phyloP scores from a whole-genome alignment of 1,140 invertebrate species.

The Contarinia nasturtii region DNA sequence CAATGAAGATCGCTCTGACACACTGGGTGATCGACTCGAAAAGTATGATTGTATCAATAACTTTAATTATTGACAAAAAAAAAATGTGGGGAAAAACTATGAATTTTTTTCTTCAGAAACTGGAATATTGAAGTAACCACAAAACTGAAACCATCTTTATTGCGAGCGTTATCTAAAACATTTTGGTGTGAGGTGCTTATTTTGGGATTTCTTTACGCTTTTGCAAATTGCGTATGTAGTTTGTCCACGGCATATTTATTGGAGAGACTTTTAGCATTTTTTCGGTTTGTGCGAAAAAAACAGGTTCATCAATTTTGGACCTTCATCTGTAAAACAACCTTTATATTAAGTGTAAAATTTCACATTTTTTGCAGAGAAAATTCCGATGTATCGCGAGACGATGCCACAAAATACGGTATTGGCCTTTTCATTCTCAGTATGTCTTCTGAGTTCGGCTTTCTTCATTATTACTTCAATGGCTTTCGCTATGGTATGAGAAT shows the following conservation, averaged over 20 bases:
- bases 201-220: neutral
- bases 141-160: conserved; percentile 1
- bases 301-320: too few relatives aligned
- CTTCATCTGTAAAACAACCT: conserved; percentile 5
- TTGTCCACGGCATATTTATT: conserved; percentile 1
- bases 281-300: conserved; percentile 3
- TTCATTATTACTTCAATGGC: conserved; percentile 38
- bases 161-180: neutral
- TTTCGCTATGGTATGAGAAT: conserved; percentile 38
- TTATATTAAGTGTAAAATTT: neutral
- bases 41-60: conserved; percentile 20
- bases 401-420: conserved; percentile 33
- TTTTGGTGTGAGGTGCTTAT: conserved; percentile 1
- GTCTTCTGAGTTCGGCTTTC: conserved; percentile 29
- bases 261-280: conserved; percentile 1
- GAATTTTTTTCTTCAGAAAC: conserved; percentile 1
- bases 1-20: conserved; percentile 28
- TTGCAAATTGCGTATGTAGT: neutral
- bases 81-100: too few relatives aligned
- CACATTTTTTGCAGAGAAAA: conserved; percentile 4
- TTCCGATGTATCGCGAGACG: conserved; percentile 15
- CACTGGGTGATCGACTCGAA: conserved; percentile 29
- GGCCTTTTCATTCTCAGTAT: conserved; percentile 33
- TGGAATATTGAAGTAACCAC: conserved; percentile 1
- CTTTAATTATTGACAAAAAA: too few relatives aligned